Base-by-base conservation (phyloP, 2,113 vertebrate genomes). In the Columba livia region DNA sequence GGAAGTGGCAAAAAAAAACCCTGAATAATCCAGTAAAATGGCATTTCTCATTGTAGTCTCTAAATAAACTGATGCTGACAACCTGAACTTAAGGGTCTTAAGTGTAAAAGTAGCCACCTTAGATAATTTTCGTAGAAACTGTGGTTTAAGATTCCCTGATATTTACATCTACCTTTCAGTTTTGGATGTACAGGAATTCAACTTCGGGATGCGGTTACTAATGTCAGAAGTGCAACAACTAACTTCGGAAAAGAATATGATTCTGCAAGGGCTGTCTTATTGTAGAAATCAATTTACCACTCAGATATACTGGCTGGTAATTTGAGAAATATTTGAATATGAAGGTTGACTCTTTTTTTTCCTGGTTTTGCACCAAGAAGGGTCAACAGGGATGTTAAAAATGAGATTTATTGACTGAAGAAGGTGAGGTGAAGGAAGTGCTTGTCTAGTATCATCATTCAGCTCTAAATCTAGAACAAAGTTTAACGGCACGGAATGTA, bases 401-500 rank as follows among this genome's bases (percentile, higher is more conserved):
- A 44, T 23, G 32, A 91, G 85, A 77, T 23, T 81, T 58, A 56
- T 40, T 40, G 36, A 42, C 77, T 86, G 48, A 74, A 79, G 69
- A 70, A 61, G 34, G 51, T 70, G 64, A 90, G 47, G 85, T 50
- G 67, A 84, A 88, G 79, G 73, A 95, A 96, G 86, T 80, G 83
- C 72, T 94, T 65, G 44, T 80, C 61, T 72, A 62, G 17, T 69
- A 38, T 70, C 51, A 85, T 62, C 67, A 67, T 44, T 42, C 65
- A 65, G 62, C 25, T 73, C 53, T 24, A 85, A 81, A 18, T 87
- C 86, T 85, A 93, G 61, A 86, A 93, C 70, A 81, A 94, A 79
- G 53, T 78, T 89, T 34, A 84, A 8, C 77, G 94, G 62, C 85
- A 93, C 79, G 71, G 79, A 80, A 79, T 79, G 83, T 92, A 95